A percentile compares a stretch with the other conserved stretches of the same genome.
phyloP scores from a whole-genome alignment of 2,888 invertebrate genomes.

The Leptinotarsa peninsularis region DNA sequence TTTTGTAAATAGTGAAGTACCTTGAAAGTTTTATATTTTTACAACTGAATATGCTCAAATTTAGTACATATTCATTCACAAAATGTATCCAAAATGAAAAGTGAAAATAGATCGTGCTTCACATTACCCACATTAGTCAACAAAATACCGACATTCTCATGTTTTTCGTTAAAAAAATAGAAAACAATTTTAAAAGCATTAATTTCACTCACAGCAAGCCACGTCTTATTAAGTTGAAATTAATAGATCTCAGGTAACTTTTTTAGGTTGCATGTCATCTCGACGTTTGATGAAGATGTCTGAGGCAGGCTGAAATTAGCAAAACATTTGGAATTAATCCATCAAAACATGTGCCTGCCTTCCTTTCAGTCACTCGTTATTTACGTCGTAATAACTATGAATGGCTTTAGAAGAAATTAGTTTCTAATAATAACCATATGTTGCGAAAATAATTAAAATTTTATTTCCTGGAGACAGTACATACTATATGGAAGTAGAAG shows the following conservation, averaged over 20 bases:
- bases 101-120: too few species aligned
- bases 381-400: constrained; percentile 11
- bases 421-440: background rate
- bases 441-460: background rate
- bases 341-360: constrained; percentile 41
- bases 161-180: background rate
- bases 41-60: too few species aligned
- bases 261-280: constrained; percentile 31
- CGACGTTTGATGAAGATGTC: constrained; percentile 44
- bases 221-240: constrained; percentile 30
- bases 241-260: constrained; percentile 39
- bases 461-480: too few species aligned
- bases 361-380: constrained; percentile 28
- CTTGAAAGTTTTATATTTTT: too few species aligned
- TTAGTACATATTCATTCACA: too few species aligned
- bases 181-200: background rate
- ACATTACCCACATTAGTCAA: background rate
- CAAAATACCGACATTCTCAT: background rate
- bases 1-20: too few species aligned
- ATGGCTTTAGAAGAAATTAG: background rate
- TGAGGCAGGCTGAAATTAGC: constrained; percentile 43
- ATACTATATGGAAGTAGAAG: too few species aligned
- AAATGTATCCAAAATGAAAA: too few species aligned
- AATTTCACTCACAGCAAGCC: constrained; percentile 10
- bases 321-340: constrained; percentile 48